A percentile compares a stretch with the other conserved stretches of the same genome.
phyloP scores from a whole-genome alignment of 2,113 vertebrate genomes.

The Alligator sinensis region DNA sequence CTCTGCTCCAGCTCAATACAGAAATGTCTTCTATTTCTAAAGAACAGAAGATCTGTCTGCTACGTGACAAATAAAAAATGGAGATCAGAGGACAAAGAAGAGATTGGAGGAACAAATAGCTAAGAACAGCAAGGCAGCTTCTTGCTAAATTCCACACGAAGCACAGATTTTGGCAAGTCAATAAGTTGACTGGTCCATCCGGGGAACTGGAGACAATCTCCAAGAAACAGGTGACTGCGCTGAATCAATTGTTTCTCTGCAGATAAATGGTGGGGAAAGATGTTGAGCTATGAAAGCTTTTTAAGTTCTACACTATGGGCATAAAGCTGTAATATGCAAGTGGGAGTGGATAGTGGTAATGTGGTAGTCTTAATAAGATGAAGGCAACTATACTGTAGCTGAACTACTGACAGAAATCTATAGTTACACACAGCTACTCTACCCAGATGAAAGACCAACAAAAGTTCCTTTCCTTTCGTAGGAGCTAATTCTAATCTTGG shows the following conservation, averaged over 20 bases:
- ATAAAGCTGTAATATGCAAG: slow-evolving; percentile 45
- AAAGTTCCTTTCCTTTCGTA: slow-evolving; percentile 2
- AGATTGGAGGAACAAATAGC: neutral
- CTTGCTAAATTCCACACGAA: neutral
- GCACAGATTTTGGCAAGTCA: rapidly evolving
- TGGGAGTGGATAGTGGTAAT: slow-evolving; percentile 38
- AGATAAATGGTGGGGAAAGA: neutral
- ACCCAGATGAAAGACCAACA: neutral
- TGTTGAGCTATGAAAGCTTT: slow-evolving; percentile 14
- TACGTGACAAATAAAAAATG: neutral
- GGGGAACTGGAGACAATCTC: neutral
- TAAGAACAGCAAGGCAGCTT: neutral
- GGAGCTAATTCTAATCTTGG: slow-evolving; percentile 36
- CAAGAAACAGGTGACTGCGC: neutral
- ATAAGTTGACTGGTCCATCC: neutral
- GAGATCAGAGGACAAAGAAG: neutral
- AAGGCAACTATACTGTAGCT: neutral
- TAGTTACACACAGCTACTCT: slow-evolving; percentile 3
- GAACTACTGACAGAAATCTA: neutral
- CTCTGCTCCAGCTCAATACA: neutral
- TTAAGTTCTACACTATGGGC: slow-evolving; percentile 40
- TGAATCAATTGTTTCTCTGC: slow-evolving; percentile 25
- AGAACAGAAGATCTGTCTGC: neutral
- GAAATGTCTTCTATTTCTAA: neutral
- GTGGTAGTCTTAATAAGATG: slow-evolving; percentile 8